These are phyloP conservation scores for Homarus americanus DNA, from an alignment of 1,140 invertebrate genomes.

Conservation along the genomic window DNA sequence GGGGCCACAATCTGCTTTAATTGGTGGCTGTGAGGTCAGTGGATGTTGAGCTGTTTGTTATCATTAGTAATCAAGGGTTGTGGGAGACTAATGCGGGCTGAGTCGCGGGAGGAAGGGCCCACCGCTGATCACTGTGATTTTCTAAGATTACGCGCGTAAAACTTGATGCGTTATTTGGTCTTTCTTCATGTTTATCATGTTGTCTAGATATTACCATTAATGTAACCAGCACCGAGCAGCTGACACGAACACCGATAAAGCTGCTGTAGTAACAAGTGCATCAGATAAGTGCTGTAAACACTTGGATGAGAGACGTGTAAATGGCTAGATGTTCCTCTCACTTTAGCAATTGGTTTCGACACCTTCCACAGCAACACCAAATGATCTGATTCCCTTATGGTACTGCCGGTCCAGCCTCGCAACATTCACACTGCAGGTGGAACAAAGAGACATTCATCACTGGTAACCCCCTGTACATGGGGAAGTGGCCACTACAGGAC, in stretches of 20 bases:
- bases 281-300: too few relatives aligned
- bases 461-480: neutral
- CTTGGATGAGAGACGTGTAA: too few relatives aligned
- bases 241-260: too few relatives aligned
- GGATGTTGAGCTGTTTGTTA: conserved; percentile 30
- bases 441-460: conserved; percentile 48
- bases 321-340: too few relatives aligned
- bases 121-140: neutral
- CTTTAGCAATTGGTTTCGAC: too few relatives aligned
- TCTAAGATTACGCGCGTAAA: neutral
- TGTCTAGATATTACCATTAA: too few relatives aligned
- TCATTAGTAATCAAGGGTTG: conserved; percentile 39
- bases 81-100: conserved; percentile 24
- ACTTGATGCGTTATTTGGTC: neutral
- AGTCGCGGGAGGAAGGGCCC: neutral
- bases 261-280: too few relatives aligned
- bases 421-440: conserved; percentile 25
- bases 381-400: neutral
- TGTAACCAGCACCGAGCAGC: too few relatives aligned
- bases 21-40: conserved; percentile 42
- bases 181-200: too few relatives aligned
- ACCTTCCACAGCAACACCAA: neutral
- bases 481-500: conserved; percentile 18
- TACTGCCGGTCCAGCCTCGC: conserved; percentile 5
- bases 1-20: conserved; percentile 44